A percentile compares a stretch with the other conserved stretches of the same genome.
These are phyloP conservation scores for Metopia argyrocephala DNA, from an alignment of 2,888 invertebrate genomes.

Conservation along the genomic window DNA sequence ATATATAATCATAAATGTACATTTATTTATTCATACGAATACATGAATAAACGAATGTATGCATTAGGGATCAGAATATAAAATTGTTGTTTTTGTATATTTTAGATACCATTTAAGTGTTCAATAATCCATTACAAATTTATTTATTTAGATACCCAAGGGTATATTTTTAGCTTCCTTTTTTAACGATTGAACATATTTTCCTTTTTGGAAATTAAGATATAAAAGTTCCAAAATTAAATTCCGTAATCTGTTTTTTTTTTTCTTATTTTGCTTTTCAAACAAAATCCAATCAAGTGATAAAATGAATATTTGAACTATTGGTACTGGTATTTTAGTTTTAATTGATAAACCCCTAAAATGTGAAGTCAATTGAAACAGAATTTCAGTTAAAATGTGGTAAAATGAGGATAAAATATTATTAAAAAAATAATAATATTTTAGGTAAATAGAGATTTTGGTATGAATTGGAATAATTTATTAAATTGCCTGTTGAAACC, in stretches of 20 bases:
- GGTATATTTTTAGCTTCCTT: not conserved
- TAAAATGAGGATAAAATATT: too few species aligned
- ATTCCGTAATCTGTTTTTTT: too few species aligned
- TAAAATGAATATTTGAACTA: conserved; percentile 22
- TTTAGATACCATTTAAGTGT: conserved; percentile 25
- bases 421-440: too few species aligned
- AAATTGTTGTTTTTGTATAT: conserved; percentile 2
- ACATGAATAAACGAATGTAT: not conserved
- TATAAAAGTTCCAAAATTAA: not conserved
- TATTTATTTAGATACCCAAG: conserved; percentile 31
- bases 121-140: conserved; percentile 43
- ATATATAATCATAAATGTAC: not conserved
- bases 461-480: too few species aligned
- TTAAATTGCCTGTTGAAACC: too few species aligned
- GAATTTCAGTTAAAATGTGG: too few species aligned
- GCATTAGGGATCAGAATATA: not conserved
- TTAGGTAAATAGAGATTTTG: too few species aligned
- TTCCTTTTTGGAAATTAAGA: not conserved
- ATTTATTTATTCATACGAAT: not conserved
- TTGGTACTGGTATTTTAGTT: not conserved
- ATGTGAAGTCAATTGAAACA: too few species aligned
- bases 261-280: not conserved
- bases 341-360: not conserved
- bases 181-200: not conserved
- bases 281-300: not conserved